Base-by-base conservation (phyloP, 2,113 vertebrate species). In the Morone chrysops region DNA sequence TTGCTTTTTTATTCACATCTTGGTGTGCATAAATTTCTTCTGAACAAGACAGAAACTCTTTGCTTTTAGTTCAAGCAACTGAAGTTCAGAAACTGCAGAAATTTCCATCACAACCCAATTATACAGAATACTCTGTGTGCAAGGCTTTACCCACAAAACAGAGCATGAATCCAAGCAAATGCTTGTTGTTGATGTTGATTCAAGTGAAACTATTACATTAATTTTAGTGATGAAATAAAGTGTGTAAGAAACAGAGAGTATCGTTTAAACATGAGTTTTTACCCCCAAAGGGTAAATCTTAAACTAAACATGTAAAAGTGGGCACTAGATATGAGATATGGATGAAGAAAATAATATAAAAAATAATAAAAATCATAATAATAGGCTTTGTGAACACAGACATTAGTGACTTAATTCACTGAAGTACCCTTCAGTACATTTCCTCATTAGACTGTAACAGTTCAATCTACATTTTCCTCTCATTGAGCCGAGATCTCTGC, bases 371-470 rank as follows among this genome's bases (percentile, higher is more conserved):
- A 31, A 31, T 31, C 31, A 31, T 2, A 31, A 14, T 75, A 47
- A 75, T 62, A 82, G n/a, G 53, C 47, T 71, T 57, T 80, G 48
- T 67, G 60, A 78, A 74, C 53, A 77, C 65, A 83, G 50, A 57
- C 60, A 60, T 73, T 17, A 66, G 43, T 53, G 76, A 78, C 50
- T 81, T 82, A 70, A 88, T 80, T 87, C 60, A 70, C 25, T 62
- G 14, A 53, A 78, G 71, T 48, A 77, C 45, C 53, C 70, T 88
- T 87, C 79, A 73, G 72, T 76, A 73, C 54, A 82, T 81, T 84
- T 87, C 63, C 71, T 86, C 72, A 83, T 91, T 84, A 84, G 75
- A 84, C 61, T 69, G 63, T 69, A 81, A 90, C 70, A 59, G 66
- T 81, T 75, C 50, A 61, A 66, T 83, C 51, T 22, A 79, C 88